Base-by-base conservation (phyloP, 2,113 vertebrate genomes). In the Eudyptes chrysolophus region DNA sequence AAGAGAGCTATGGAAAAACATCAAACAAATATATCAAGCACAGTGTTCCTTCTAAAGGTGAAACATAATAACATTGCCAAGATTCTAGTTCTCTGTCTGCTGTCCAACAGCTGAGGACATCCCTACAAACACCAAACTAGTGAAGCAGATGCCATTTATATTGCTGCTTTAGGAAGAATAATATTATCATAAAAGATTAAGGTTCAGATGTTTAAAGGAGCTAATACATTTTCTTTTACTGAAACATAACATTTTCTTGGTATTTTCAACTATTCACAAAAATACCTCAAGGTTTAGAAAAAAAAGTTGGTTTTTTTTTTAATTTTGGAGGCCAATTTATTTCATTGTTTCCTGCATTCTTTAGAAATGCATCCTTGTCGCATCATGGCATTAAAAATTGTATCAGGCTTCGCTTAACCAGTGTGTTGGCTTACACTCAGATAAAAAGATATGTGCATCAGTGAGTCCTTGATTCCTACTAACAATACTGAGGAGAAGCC, bases 1-100 rank as follows among this genome's bases (percentile, higher is more conserved):
- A 91, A 80, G 71, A 2, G 6, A 75, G 68, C 96, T 58, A 69
- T 30, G 10, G 44, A 95, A 95, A 96, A 94, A 76, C 68, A 96
- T 72, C 87, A 92, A 94, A 79, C 40, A 93, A 90, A 79, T 74
- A 10, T 15, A 96, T 90, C 40, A 89, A 64, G 78, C 32, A 34
- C 38, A 80, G n/a, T 6, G 11, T 42, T 64, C 77, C 54, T 62
- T 79, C 38, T n/a, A 96, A 96, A 94, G 88, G 27, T 42, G 77
- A 89, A 89, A 79, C 22, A 27, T 25, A 77, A 44, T 15, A 13
- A 13, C 13, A 64, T 21, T 90, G 36, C 48, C 42, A 75, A 87
- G 48, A 89, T 55, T 82, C 79, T 78, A 89, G 60, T 51, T 68
- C 30, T 87, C 64, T 51, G 24, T 62, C 72, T 91, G 64, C 72